Percentiles rank a stretch among this genome's conserved stretches.
phyloP scores from a whole-genome alignment of 2,888 invertebrate species.

The Camponotus fellah region DNA sequence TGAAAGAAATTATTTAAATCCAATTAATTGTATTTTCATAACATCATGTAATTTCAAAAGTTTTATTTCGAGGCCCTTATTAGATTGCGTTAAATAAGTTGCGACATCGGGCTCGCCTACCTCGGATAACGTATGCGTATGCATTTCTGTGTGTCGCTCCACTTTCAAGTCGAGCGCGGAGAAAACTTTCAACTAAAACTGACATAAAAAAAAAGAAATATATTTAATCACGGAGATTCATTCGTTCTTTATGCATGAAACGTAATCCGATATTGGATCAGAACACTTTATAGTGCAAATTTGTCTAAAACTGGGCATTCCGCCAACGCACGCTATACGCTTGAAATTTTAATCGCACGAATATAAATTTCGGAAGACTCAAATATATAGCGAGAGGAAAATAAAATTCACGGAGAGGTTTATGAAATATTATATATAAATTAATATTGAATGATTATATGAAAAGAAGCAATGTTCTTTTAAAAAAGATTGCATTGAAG shows the following conservation, averaged over 20 bases:
- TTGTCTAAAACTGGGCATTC: slow-evolving; percentile 46
- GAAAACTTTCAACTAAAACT: slow-evolving; percentile 31
- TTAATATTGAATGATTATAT: background rate
- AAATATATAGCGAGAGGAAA: slow-evolving; percentile 1
- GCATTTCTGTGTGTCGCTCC: slow-evolving; percentile 10
- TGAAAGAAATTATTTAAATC: background rate
- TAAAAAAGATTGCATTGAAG: background rate
- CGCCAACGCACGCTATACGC: slow-evolving; percentile 37
- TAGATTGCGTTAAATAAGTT: slow-evolving; percentile 6
- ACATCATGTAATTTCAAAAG: background rate
- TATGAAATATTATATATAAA: slow-evolving; percentile 1
- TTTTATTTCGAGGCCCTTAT: background rate
- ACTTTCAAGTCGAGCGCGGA: slow-evolving; percentile 37
- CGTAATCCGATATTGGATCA: slow-evolving; percentile 54
- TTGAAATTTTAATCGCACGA: slow-evolving; percentile 45
- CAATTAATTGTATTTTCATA: background rate
- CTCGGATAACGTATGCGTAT: slow-evolving; percentile 14
- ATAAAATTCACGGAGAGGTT: slow-evolving; percentile 12
- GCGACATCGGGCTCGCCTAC: slow-evolving; percentile 1
- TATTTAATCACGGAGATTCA: slow-evolving; percentile 46
- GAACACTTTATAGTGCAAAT: slow-evolving; percentile 54
- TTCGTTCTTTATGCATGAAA: slow-evolving; percentile 54
- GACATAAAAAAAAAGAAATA: slow-evolving; percentile 25
- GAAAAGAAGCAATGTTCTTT: background rate
- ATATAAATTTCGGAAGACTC: slow-evolving; percentile 48